These are phyloP conservation scores for Pteropus rufus DNA, from an alignment of 2,797 vertebrate genomes.

Conservation along the genomic window DNA sequence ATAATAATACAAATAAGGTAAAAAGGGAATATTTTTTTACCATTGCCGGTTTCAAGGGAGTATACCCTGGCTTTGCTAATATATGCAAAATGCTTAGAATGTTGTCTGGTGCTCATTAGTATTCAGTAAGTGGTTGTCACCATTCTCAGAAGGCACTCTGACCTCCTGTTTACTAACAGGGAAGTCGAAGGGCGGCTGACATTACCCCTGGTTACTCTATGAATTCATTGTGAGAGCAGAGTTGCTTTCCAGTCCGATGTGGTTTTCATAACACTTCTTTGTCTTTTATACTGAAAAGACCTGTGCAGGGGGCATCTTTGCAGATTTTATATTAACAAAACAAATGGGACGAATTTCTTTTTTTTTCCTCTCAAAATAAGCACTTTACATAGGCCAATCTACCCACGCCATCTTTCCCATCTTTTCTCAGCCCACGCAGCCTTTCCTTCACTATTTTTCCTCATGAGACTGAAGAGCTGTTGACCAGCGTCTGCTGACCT, in stretches of 20 bases:
- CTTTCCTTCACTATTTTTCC: background rate
- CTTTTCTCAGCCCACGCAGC: background rate
- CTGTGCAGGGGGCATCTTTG: background rate
- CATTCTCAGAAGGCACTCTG: background rate
- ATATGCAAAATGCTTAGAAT: background rate
- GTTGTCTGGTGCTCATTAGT: background rate
- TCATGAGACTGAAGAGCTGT: background rate
- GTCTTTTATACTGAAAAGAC: background rate
- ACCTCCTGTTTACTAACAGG: background rate
- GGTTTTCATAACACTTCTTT: background rate
- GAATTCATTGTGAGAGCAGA: background rate
- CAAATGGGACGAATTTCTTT: background rate
- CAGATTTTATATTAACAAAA: conserved; percentile 18
- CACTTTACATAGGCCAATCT: background rate
- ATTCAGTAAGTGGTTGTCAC: background rate
- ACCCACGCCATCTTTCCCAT: background rate
- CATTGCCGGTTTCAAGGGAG: background rate
- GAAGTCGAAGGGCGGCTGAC: background rate
- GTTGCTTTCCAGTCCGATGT: background rate
- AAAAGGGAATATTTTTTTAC: background rate
- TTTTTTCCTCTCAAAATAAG: conserved; percentile 18
- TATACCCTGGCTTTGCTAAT: background rate
- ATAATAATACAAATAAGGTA: background rate
- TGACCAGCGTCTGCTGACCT: background rate
- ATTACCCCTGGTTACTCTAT: background rate